A percentile compares a stretch with the other conserved stretches of the same genome.
These are phyloP conservation scores for Scopus umbretta DNA, from an alignment of 2,113 vertebrate species.

Conservation along the genomic window DNA sequence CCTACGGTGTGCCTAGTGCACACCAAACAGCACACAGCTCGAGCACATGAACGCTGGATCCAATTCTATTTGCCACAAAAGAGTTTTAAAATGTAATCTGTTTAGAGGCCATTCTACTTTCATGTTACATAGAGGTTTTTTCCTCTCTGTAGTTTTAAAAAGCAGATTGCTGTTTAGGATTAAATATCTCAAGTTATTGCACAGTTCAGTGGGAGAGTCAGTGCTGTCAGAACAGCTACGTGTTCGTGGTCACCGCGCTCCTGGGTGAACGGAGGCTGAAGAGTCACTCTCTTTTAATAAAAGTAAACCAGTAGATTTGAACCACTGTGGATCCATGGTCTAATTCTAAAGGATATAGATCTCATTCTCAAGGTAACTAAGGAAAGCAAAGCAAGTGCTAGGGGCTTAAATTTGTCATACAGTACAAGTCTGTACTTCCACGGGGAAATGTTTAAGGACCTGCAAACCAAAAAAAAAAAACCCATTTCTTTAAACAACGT, in stretches of 20 bases:
- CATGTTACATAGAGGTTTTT: background rate
- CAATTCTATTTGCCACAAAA: background rate
- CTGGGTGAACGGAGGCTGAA: background rate
- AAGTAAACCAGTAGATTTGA: background rate
- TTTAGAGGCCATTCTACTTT: background rate
- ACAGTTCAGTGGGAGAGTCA: background rate
- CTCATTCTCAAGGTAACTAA: background rate
- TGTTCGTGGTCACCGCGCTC: background rate
- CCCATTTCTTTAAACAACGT: background rate
- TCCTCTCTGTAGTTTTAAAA: background rate
- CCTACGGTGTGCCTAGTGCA: rapidly evolving
- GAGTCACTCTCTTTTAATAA: rapidly evolving
- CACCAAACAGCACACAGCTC: background rate
- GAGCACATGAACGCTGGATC: background rate
- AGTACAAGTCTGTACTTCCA: background rate
- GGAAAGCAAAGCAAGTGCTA: background rate
- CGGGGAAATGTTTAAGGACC: background rate
- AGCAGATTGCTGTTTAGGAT: background rate
- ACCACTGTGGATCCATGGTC: background rate
- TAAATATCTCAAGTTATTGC: background rate
- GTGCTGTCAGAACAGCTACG: background rate
- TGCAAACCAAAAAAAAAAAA: background rate
- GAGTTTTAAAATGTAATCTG: background rate
- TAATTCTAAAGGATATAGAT: background rate
- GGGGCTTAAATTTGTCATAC: background rate